Conservation (phyloP, 2,888 invertebrate genomes). For the Busseola fusca region DNA sequence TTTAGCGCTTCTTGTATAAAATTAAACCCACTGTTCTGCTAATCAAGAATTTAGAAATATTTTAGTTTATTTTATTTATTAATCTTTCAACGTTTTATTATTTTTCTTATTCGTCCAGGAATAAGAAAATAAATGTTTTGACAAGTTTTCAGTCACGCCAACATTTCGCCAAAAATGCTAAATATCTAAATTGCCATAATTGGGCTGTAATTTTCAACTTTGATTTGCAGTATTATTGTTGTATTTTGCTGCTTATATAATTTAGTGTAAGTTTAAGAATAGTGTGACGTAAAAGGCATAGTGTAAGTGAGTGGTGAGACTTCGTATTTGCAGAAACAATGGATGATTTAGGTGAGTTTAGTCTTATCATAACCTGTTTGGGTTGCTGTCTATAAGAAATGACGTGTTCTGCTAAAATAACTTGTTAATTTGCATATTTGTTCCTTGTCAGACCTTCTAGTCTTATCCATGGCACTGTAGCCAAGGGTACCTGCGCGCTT, state of each 20-base stretch:
- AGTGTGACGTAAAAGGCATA: slow-evolving; percentile 56
- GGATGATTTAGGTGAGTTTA: slow-evolving; percentile 87
- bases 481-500: slow-evolving; percentile 10
- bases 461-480: slow-evolving; percentile 34
- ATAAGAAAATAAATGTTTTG: slow-evolving; percentile 49
- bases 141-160: slow-evolving; percentile 59
- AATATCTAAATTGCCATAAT: slow-evolving; percentile 71
- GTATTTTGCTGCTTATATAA: slow-evolving; percentile 62
- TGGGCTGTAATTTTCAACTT: slow-evolving; percentile 73
- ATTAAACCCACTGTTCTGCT: background rate
- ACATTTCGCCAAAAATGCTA: slow-evolving; percentile 69
- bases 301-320: slow-evolving; percentile 56
- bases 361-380: slow-evolving; percentile 87
- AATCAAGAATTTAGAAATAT: no score
- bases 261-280: slow-evolving; percentile 46
- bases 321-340: slow-evolving; percentile 68
- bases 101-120: slow-evolving; percentile 45
- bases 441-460: slow-evolving; percentile 48
- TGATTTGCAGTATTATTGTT: slow-evolving; percentile 70
- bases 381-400: slow-evolving; percentile 70
- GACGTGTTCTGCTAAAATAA: slow-evolving; percentile 82
- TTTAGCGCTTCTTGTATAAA: no score
- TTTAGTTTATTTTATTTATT: background rate
- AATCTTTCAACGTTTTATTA: background rate
- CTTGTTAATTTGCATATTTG: slow-evolving; percentile 67